Conservation (phyloP, 2,113 vertebrate species). For the Mustela nigripes region DNA sequence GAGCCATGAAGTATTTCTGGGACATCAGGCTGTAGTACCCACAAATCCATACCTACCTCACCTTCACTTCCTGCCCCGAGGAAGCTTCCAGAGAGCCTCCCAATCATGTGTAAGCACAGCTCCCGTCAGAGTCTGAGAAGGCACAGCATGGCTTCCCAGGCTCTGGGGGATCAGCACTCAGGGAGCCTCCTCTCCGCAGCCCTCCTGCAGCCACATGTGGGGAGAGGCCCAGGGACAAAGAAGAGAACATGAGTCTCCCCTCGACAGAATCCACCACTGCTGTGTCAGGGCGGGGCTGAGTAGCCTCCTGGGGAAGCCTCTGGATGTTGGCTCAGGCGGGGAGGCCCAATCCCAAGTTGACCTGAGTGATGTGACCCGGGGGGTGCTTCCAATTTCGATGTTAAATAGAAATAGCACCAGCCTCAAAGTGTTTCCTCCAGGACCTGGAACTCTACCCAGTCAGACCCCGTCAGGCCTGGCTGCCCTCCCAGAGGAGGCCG, state of each 20-base stretch:
- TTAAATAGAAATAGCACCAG: too few relatives aligned
- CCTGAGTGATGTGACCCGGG: neutral
- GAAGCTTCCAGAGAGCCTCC: neutral
- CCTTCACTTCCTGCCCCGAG: too few relatives aligned
- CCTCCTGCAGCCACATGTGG: neutral
- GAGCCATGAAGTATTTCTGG: too few relatives aligned
- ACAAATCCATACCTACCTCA: neutral
- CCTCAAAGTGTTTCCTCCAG: neutral
- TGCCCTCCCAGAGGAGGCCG: neutral
- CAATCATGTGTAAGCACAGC: neutral
- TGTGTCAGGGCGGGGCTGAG: neutral
- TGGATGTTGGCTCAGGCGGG: neutral
- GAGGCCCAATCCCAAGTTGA: neutral
- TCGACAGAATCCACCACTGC: neutral
- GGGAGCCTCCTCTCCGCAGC: neutral
- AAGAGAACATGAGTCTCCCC: neutral
- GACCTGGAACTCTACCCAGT: too few relatives aligned
- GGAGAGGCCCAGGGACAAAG: neutral
- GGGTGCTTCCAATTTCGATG: neutral
- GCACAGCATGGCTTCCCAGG: too few relatives aligned
- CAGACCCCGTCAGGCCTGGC: too few relatives aligned
- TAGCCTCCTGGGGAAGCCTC: neutral
- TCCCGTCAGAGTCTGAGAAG: neutral
- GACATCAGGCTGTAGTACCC: neutral
- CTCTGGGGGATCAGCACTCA: neutral